Evolutionary conservation across 2,888 invertebrate species (phyloP), one percentile per base, ranked within the genome.

Genomic region (Trachelus iudaicus): DNA sequence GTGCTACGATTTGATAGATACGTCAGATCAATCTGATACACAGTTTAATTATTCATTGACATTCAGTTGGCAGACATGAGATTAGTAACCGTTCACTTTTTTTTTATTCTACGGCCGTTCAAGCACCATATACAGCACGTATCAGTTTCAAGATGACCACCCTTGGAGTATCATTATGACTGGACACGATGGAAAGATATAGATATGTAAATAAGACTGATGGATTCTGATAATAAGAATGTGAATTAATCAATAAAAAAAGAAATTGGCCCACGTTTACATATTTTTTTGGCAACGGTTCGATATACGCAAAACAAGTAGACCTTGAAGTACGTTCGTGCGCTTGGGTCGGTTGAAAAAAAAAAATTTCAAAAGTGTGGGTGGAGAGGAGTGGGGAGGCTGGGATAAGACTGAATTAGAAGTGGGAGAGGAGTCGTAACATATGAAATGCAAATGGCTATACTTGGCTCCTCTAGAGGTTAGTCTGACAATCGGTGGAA

Each of bases 31-130:
- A 34, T 34, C n/a, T 12, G 74, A 74, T 35, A 34, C 23, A 2
- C 23, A n/a, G 11, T 34, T 74, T n/a, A 74, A 74, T 74, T 74
- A 74, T 35, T 74, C 23, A 35, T n/a, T n/a, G 35, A 23, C n/a
- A 74, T 34, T 34, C 15, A 13, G 74, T 35, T 15, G 40, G 40
- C 1, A 15, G 40, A 15, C 40, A 40, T 40, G 15, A 15, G 6
- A 40, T 15, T 15, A 15, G 40, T 40, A 15, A 15, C 4, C 15
- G 1, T 15, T 6, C 6, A 40, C 4, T 12, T 37, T 37, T 37
- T n/a, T 37, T 37, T 37, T 15, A 15, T 40, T 40, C 6, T 23
- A 23, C 4, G 40, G 23, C 40, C 15, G 6, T 23, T 56, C 40
- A 15, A 40, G 40, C 15, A 9, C 23, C 23, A 2, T 56, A 15